Percentiles rank a stretch among this genome's conserved stretches.
phyloP scores from a whole-genome alignment of 2,113 vertebrate species.

The Perccottus glenii region DNA sequence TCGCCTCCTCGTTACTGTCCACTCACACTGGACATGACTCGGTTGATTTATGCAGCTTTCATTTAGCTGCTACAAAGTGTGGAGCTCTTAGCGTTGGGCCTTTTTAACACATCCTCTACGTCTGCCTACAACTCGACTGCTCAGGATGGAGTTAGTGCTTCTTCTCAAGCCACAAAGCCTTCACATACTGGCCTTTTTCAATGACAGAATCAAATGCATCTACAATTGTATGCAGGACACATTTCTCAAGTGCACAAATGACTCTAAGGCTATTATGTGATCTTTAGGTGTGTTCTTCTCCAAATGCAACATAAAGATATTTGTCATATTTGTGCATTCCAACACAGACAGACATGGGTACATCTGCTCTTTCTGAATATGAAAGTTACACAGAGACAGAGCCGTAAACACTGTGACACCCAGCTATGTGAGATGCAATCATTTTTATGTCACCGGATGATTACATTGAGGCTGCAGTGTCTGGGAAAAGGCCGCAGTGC shows the following conservation, averaged over 20 bases:
- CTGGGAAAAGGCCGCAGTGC: neutral
- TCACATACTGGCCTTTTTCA: neutral
- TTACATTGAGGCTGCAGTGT: neutral
- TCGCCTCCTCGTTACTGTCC: slow-evolving; percentile 39
- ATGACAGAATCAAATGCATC: neutral
- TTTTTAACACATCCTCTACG: neutral
- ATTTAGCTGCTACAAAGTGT: slow-evolving; percentile 18
- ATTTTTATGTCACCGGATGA: neutral
- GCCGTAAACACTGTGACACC: neutral
- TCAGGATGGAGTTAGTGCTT: neutral
- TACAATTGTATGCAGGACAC: neutral
- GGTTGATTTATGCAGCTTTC: slow-evolving; percentile 28
- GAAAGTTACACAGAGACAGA: neutral
- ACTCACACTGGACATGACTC: neutral
- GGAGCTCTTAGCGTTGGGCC: too few relatives aligned
- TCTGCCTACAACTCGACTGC: slow-evolving; percentile 1
- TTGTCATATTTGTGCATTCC: neutral
- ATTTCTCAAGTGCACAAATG: neutral
- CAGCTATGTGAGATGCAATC: too few relatives aligned
- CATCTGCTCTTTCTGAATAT: neutral
- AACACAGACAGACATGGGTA: neutral
- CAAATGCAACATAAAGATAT: too few relatives aligned
- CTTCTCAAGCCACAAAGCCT: neutral
- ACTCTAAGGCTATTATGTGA: too few relatives aligned
- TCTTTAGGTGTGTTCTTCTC: too few relatives aligned